These are phyloP conservation scores for Diabrotica virgifera DNA, from an alignment of 1,140 invertebrate species.

Conservation along the genomic window DNA sequence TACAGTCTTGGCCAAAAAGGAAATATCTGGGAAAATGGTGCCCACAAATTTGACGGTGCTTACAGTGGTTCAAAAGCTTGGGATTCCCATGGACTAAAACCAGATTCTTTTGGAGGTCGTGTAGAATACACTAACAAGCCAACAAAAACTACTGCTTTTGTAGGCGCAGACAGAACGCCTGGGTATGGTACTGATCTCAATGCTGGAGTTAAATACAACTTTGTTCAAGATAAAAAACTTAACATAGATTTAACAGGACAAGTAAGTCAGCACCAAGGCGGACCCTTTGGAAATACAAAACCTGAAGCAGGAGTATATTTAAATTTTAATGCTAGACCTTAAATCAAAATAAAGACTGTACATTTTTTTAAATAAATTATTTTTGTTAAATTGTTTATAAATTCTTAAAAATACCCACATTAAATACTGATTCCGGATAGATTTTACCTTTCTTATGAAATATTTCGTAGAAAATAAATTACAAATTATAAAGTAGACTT, in stretches of 20 bases:
- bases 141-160: not conserved
- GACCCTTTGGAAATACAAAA: slow-evolving; percentile 12
- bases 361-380: too few relatives aligned
- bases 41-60: not conserved
- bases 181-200: not conserved
- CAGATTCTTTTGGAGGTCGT: not conserved
- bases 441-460: too few relatives aligned
- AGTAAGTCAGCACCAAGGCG: slow-evolving; percentile 19
- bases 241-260: slow-evolving; percentile 22
- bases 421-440: too few relatives aligned
- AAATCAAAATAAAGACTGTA: too few relatives aligned
- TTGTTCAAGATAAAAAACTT: not conserved
- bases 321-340: slow-evolving; percentile 14
- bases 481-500: too few relatives aligned
- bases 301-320: slow-evolving; percentile 18
- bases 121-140: not conserved
- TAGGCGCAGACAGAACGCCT: not conserved
- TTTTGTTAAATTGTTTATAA: too few relatives aligned
- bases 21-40: not conserved
- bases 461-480: too few relatives aligned
- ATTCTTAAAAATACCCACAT: too few relatives aligned
- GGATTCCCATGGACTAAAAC: not conserved
- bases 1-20: not conserved
- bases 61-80: not conserved
- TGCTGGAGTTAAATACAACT: not conserved